phyloP scores from a whole-genome alignment of 1,140 invertebrate species.

The Papilio helenus region DNA sequence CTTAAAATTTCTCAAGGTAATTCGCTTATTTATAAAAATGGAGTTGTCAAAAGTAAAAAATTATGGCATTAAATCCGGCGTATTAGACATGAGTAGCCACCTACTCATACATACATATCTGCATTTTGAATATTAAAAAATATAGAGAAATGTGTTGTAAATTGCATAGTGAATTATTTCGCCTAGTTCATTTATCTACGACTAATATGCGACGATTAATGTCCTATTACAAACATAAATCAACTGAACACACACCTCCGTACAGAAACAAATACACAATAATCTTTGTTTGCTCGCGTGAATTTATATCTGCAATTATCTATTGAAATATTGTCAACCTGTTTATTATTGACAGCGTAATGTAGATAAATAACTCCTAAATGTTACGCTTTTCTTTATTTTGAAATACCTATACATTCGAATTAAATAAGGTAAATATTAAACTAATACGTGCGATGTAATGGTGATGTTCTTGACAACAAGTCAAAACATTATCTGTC shows the following conservation, averaged over 20 bases:
- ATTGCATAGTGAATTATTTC: neutral
- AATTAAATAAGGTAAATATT: too few species aligned
- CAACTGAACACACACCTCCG: conserved; percentile 1
- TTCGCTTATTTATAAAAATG: neutral
- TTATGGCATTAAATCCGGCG: too few species aligned
- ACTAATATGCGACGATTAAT: conserved; percentile 13
- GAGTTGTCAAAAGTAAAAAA: neutral
- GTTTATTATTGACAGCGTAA: neutral
- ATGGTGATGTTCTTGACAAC: too few species aligned
- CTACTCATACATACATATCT: too few species aligned
- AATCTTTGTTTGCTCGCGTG: conserved; percentile 14
- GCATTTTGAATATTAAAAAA: neutral
- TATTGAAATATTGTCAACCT: conserved; percentile 22
- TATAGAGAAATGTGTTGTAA: neutral
- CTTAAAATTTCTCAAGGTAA: neutral
- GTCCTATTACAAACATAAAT: conserved; percentile 25
- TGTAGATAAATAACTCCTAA: neutral
- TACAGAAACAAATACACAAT: conserved; percentile 15
- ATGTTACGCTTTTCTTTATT: too few species aligned
- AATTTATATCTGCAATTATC: conserved; percentile 19
- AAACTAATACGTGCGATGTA: too few species aligned
- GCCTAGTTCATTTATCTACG: neutral
- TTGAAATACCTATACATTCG: too few species aligned
- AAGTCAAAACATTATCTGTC: too few species aligned
- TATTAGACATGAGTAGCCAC: too few species aligned